Evolutionary conservation across 2,113 vertebrate genomes (phyloP).

Genomic region (Spea bombifrons): DNA sequence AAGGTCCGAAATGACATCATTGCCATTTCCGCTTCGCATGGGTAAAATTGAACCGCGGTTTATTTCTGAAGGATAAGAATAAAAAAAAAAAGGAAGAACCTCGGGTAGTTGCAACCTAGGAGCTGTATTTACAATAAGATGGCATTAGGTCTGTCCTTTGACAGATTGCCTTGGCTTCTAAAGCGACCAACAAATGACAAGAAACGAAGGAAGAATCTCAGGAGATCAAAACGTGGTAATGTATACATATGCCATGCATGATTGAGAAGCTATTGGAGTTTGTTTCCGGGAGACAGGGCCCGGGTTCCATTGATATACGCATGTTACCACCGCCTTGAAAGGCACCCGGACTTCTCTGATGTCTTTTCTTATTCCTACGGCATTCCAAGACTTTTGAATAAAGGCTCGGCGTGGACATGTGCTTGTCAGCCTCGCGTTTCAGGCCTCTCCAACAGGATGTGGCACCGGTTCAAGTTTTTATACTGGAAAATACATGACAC

Average conservation of each 20-base stretch:
- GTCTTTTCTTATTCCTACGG: constrained; percentile 65
- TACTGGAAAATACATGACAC: constrained; percentile 63
- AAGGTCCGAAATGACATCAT: neutral
- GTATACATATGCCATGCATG: constrained; percentile 75
- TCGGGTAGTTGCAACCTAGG: constrained; percentile 69
- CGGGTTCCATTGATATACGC: constrained; percentile 67
- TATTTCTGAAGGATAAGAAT: too few species aligned
- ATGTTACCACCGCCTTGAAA: constrained; percentile 57
- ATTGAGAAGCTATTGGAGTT: constrained; percentile 70
- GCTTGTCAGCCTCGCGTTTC: constrained; percentile 63
- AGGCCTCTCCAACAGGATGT: constrained; percentile 70
- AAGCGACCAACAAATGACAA: constrained; percentile 17
- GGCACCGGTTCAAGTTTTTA: constrained; percentile 64
- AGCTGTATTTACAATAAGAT: constrained; percentile 65
- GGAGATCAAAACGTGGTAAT: constrained; percentile 71
- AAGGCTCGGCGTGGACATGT: constrained; percentile 69
- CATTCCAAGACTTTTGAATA: constrained; percentile 61
- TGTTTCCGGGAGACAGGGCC: constrained; percentile 62
- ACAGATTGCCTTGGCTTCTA: constrained; percentile 62
- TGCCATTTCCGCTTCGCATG: constrained; percentile 14
- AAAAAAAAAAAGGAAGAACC: constrained; percentile 34
- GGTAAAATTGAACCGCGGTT: neutral
- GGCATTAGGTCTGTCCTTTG: constrained; percentile 74
- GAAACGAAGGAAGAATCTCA: constrained; percentile 51
- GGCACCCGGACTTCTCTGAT: constrained; percentile 59